Conservation (phyloP, 2,888 invertebrate genomes). For the Lissocephala sabroskyi region DNA sequence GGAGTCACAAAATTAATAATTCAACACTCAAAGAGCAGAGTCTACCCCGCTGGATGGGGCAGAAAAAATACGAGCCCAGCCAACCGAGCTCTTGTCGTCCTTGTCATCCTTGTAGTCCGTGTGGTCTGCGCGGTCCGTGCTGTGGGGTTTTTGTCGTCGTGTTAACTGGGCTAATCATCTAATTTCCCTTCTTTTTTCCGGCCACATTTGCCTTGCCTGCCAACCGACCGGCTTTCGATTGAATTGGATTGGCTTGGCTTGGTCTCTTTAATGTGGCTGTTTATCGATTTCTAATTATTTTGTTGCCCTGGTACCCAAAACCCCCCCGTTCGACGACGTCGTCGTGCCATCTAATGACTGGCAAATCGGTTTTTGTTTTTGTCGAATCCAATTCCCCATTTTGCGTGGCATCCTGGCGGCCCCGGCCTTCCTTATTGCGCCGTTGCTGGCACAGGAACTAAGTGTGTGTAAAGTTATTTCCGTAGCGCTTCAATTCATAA, state of each 20-base stretch:
- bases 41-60: too few relatives aligned
- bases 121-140: too few relatives aligned
- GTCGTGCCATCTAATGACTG: constrained; percentile 24
- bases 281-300: constrained; percentile 42
- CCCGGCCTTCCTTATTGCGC: constrained; percentile 19
- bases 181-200: constrained; percentile 30
- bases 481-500: not conserved
- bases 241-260: too few relatives aligned
- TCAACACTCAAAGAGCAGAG: too few relatives aligned
- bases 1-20: constrained; percentile 20
- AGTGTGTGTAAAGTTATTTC: not conserved
- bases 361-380: constrained; percentile 14
- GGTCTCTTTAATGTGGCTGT: not conserved
- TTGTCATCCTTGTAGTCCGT: too few relatives aligned
- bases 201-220: too few relatives aligned
- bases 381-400: too few relatives aligned
- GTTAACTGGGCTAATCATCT: constrained; percentile 30
- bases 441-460: constrained; percentile 17
- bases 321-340: not conserved
- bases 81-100: too few relatives aligned
- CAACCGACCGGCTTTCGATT: too few relatives aligned
- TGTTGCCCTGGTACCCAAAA: constrained; percentile 1
- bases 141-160: too few relatives aligned
- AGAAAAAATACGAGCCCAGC: too few relatives aligned
- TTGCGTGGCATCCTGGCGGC: too few relatives aligned